Conservation (phyloP, 2,888 invertebrate species). For the Drosophila neotestacea region DNA sequence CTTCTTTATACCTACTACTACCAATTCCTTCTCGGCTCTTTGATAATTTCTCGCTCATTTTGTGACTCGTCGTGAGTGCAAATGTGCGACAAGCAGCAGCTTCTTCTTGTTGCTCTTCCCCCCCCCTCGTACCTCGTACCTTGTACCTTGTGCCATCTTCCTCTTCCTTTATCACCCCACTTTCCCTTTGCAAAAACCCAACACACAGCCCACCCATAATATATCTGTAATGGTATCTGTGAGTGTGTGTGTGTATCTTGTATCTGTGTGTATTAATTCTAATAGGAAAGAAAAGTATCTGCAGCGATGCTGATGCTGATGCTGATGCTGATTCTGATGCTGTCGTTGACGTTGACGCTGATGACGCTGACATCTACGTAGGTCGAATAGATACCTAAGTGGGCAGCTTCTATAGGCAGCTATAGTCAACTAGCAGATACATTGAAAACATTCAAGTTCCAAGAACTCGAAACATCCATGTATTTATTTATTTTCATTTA, state of each 20-base stretch:
- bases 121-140: not conserved
- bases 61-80: slow-evolving; percentile 65
- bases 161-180: not conserved
- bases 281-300: slow-evolving; percentile 64
- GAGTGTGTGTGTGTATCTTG: slow-evolving; percentile 44
- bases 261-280: slow-evolving; percentile 60
- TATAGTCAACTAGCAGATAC: not conserved
- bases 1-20: too few species aligned
- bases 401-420: slow-evolving; percentile 4
- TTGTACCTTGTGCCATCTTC: not conserved
- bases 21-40: slow-evolving; percentile 35
- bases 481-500: too few species aligned
- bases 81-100: slow-evolving; percentile 46
- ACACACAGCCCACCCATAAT: slow-evolving; percentile 40
- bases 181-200: not conserved
- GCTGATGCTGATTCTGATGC: slow-evolving; percentile 2
- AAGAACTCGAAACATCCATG: too few species aligned
- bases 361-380: slow-evolving; percentile 36
- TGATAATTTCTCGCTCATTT: slow-evolving; percentile 74
- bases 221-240: slow-evolving; percentile 14
- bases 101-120: slow-evolving; percentile 3
- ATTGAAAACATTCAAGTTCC: not conserved
- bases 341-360: slow-evolving; percentile 6
- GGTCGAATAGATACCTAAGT: slow-evolving; percentile 20
- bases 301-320: slow-evolving; percentile 16